Conservation (phyloP, 2,113 vertebrate species). For the Salminus brasiliensis region DNA sequence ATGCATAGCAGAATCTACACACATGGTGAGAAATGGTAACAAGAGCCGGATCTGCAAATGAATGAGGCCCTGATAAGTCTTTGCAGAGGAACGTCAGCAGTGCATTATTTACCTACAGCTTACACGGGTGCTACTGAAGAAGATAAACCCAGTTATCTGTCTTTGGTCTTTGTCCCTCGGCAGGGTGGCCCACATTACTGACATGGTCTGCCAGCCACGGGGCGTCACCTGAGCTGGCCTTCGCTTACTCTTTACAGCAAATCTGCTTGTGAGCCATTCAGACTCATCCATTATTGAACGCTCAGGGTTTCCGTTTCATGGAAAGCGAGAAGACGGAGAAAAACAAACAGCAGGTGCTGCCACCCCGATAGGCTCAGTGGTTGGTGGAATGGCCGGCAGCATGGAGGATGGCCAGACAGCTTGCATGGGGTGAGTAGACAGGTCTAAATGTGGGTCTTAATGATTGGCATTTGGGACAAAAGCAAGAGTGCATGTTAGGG, state of each 20-base stretch:
- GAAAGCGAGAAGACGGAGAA: conserved; percentile 42
- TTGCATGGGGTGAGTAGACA: conserved; percentile 36
- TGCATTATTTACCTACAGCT: conserved; percentile 37
- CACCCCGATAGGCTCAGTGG: conserved; percentile 40
- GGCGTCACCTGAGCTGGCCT: conserved; percentile 63
- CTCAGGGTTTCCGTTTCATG: conserved; percentile 75
- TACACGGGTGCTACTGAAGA: conserved; percentile 21
- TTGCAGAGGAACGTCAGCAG: not conserved
- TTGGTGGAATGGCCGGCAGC: conserved; percentile 27
- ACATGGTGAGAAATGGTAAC: conserved; percentile 3
- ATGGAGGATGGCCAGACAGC: not conserved
- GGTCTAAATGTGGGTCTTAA: not conserved
- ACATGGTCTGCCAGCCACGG: conserved; percentile 49
- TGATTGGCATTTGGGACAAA: not conserved
- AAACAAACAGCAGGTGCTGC: conserved; percentile 43
- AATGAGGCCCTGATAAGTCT: not conserved
- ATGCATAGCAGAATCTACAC: not conserved
- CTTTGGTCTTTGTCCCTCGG: conserved; percentile 21
- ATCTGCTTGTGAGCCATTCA: conserved; percentile 79
- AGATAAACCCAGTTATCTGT: conserved; percentile 32
- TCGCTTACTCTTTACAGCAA: conserved; percentile 72
- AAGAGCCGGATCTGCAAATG: conserved; percentile 19
- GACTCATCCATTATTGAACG: conserved; percentile 79
- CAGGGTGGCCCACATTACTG: conserved; percentile 32
- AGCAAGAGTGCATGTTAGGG: not conserved